Evolutionary conservation across 2,888 invertebrate genomes (phyloP), one percentile per base, ranked within the genome.

Genomic region (Parnassius smintheus): DNA sequence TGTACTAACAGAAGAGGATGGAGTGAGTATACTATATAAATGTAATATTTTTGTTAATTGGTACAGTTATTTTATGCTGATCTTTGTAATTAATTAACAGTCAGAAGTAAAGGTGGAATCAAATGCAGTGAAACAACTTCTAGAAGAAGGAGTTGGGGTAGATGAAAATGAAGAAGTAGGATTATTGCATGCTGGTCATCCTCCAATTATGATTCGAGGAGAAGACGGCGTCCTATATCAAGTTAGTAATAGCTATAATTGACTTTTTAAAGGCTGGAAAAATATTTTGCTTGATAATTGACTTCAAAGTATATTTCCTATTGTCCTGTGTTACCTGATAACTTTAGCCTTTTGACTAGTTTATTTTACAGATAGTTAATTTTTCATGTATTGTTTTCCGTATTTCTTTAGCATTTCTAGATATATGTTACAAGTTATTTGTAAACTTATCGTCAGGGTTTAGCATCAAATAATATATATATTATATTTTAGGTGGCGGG

Each of bases 151-250:
- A 1, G 86, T 84, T 2, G 88, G 81, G 1, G 85, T 79, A n/a
- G 90, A 87, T 35, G 89, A 88, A 0, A 83, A 82, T 2, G 90
- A 88, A 51, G 91, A 87, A 65, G 90, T 86, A n/a, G 77, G 77
- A 4, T 71, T 86, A 57, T 68, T 88, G 64, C 86, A 85, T 72
- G 66, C 85, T 1, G 83, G 80, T 2, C 93, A 94, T 42, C 93
- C 94, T 66, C 94, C 96, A 13, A 93, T 96, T 66, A 94, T 96
- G 75, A 96, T 96, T 50, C 94, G 96, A 0, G 96, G 96, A 0
- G 96, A 96, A 72, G 96, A 97, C 75, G 96, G 97, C n/a, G 94
- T 95, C 1, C 92, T 96, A 10, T 96, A 95, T 80, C 95, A 95
- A 88, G 94, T 94, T 68, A 65, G 61, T 65, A 49, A 35, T 35